phyloP scores from a whole-genome alignment of 2,797 vertebrate genomes.

The Brachyalestes nurse region DNA sequence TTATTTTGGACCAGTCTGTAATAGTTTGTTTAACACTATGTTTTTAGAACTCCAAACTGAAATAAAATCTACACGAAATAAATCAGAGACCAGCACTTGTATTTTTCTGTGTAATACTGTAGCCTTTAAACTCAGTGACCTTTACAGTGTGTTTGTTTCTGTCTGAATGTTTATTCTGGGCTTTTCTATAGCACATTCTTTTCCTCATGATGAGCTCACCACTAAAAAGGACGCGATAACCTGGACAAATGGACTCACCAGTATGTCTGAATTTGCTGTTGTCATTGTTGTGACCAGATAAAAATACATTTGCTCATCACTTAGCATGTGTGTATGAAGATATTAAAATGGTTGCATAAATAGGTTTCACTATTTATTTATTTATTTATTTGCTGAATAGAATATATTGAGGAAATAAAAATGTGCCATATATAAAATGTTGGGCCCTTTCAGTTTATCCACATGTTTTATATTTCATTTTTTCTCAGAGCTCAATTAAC shows the following conservation, averaged over 20 bases:
- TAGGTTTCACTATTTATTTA: neutral
- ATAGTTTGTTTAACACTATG: conserved; percentile 6
- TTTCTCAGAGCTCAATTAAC: too few species aligned
- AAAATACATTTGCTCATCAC: conserved; percentile 24
- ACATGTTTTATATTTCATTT: too few species aligned
- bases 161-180: neutral
- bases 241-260: neutral
- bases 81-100: neutral
- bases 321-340: neutral
- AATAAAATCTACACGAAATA: neutral
- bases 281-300: conserved; percentile 16
- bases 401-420: too few species aligned
- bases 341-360: neutral
- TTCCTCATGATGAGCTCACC: neutral
- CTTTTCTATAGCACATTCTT: neutral
- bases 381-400: too few species aligned
- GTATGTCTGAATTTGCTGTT: conserved; percentile 7
- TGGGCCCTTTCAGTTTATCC: too few species aligned
- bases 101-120: neutral
- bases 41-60: neutral
- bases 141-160: neutral
- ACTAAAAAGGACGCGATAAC: neutral
- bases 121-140: neutral
- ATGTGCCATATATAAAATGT: too few species aligned
- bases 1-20: conserved; percentile 31